Conservation (phyloP, 1,140 invertebrate species). For the Galleria mellonella region DNA sequence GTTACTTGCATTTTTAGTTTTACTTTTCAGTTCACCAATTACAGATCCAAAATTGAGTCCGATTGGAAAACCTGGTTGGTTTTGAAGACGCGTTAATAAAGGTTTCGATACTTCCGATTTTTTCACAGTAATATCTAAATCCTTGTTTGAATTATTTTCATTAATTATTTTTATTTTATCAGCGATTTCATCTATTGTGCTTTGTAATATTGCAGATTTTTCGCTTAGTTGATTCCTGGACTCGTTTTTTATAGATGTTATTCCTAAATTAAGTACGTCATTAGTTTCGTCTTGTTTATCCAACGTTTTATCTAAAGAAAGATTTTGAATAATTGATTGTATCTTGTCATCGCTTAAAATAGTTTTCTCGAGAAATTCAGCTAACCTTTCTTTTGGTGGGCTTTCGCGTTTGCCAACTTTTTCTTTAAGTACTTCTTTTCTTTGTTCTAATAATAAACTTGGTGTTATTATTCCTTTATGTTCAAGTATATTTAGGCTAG, state of each 20-base stretch:
- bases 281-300: conserved; percentile 7
- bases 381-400: conserved; percentile 59
- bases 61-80: conserved; percentile 39
- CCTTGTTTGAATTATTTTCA: conserved; percentile 9
- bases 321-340: conserved; percentile 60
- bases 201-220: conserved; percentile 21
- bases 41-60: conserved; percentile 65
- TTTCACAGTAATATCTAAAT: conserved; percentile 3
- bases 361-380: conserved; percentile 61
- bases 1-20: conserved; percentile 49
- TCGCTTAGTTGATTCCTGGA: conserved; percentile 12
- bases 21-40: conserved; percentile 61
- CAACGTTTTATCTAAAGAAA: conserved; percentile 45
- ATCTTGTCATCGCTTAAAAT: conserved; percentile 64
- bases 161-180: conserved; percentile 26
- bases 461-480: conserved; percentile 21
- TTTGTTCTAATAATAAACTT: conserved; percentile 20
- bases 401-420: conserved; percentile 46
- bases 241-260: too few species aligned
- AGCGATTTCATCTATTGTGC: conserved; percentile 26
- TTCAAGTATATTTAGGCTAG: background rate
- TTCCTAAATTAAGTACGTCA: background rate
- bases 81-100: conserved; percentile 43
- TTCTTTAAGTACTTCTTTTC: conserved; percentile 18
- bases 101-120: conserved; percentile 21